These are phyloP conservation scores for Dicycla oo DNA, from an alignment of 2,888 invertebrate species.

Conservation along the genomic window DNA sequence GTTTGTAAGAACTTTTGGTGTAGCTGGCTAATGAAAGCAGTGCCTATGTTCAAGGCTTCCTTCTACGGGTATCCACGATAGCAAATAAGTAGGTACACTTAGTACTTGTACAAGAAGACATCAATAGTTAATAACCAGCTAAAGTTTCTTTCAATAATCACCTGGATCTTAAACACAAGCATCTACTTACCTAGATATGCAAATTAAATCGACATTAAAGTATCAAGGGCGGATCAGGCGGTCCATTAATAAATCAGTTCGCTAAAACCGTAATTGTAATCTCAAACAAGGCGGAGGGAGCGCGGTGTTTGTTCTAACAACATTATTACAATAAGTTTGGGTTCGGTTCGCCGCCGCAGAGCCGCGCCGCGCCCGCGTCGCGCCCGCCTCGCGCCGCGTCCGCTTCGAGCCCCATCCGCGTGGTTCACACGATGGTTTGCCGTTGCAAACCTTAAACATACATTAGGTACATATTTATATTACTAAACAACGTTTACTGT, in stretches of 20 bases:
- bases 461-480: slow-evolving; percentile 33
- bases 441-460: slow-evolving; percentile 51
- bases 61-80: neutral
- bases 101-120: neutral
- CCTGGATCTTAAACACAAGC: slow-evolving; percentile 48
- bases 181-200: slow-evolving; percentile 72
- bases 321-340: slow-evolving; percentile 90
- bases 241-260: slow-evolving; percentile 90
- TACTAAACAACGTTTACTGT: slow-evolving; percentile 28
- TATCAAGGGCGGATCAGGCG: slow-evolving; percentile 89
- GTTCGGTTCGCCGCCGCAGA: slow-evolving; percentile 79
- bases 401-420: slow-evolving; percentile 70
- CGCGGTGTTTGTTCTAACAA: slow-evolving; percentile 89
- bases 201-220: slow-evolving; percentile 90
- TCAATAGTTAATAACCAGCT: neutral
- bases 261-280: slow-evolving; percentile 91
- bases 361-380: slow-evolving; percentile 60
- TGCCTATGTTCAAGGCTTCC: neutral
- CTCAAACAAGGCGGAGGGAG: slow-evolving; percentile 89
- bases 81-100: neutral
- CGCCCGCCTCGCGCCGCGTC: slow-evolving; percentile 53
- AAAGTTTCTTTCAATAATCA: slow-evolving; percentile 20
- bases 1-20: neutral
- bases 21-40: neutral
- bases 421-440: slow-evolving; percentile 75